A percentile compares a stretch with the other conserved stretches of the same genome.
Conservation (phyloP, 2,113 vertebrate species). For the Anolis carolinensis region DNA sequence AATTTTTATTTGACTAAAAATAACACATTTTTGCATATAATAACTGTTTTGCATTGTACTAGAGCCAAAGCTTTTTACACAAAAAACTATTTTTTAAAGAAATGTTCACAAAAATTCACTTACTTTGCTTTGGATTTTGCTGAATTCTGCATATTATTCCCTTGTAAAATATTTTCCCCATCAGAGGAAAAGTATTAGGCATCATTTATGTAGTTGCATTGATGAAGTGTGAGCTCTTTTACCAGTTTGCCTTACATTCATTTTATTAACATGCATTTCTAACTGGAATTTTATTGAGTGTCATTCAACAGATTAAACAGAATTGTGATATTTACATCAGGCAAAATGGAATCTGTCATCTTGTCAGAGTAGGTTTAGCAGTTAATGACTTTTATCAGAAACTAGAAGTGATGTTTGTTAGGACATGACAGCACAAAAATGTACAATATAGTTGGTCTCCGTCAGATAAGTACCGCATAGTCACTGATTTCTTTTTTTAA, state of each 20-base stretch:
- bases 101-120: neutral
- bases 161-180: neutral
- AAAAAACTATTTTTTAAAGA: too few species aligned
- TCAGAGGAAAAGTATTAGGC: neutral
- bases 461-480: neutral
- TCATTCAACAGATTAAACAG: constrained; percentile 26
- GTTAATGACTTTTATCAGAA: neutral
- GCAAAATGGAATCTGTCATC: constrained; percentile 23
- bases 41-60: too few species aligned
- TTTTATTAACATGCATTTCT: neutral
- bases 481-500: neutral
- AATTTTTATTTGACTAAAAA: too few species aligned
- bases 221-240: neutral
- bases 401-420: neutral
- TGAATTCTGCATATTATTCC: neutral
- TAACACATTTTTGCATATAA: too few species aligned
- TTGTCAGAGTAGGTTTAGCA: neutral
- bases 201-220: neutral
- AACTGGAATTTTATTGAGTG: constrained; percentile 1
- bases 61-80: too few species aligned
- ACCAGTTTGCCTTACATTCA: neutral
- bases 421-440: constrained; percentile 12
- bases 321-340: neutral
- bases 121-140: neutral
- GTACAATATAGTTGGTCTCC: neutral